Evolutionary conservation across 2,113 vertebrate species (phyloP), one percentile per base, ranked within the genome.

Genomic region (Tauraco erythrolophus): DNA sequence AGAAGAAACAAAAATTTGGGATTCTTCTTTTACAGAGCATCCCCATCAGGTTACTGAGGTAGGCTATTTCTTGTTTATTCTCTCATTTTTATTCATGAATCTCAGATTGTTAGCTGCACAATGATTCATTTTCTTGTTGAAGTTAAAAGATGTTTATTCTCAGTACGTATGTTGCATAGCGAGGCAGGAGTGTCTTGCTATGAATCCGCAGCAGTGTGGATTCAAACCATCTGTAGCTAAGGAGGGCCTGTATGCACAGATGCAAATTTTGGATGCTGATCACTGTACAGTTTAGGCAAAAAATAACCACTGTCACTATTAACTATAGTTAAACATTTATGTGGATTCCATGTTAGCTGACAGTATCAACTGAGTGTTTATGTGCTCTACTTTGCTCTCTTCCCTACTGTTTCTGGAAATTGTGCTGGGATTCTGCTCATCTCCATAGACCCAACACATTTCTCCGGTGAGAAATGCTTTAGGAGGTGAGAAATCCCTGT

Each of bases 171-270:
- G 18, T 50, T 71, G 21, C 53, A 24, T 27, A 50, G 21, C 53
- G 62, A 57, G 37, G 10, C 19, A 35, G 23, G 35, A 5, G 41
- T 70, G 27, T 83, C 41, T 79, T 75, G 23, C 46, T 58, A 7
- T 6, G 35, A 69, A 62, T 54, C 60, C 19, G 45, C 43, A 90
- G 57, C 16, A 50, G 3, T 46, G 22, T 81, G n/a, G 24, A 30
- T 81, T 76, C 57, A 84, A 71, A 33, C 22, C 10, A 14, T 39
- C 30, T 84, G 6, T 76, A 50, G 3, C 50, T 65, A 54, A 83
- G 41, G 46, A 75, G 35, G 17, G 27, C 37, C 19, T 66, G 0
- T 57, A 16, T 61, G 11, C 23, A 37, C 0, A 0, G 10, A 6
- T 80, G 30, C 11, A 39, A 72, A 43, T 81, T 88, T 71, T 76